Base-by-base conservation (phyloP, 2,888 invertebrate genomes). In the Lottia scabra region DNA sequence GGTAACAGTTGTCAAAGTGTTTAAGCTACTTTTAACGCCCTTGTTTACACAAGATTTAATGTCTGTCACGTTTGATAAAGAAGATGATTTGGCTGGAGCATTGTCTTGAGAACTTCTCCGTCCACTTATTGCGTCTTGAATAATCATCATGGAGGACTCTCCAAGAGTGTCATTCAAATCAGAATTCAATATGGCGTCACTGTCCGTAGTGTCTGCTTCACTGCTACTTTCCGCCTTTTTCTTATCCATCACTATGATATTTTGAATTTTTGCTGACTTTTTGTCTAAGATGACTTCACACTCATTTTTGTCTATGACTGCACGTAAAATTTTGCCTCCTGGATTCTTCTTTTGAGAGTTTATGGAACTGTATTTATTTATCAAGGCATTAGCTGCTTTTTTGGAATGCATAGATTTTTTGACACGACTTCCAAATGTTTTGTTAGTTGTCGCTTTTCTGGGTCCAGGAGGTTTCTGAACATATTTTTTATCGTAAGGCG, bases 401-500 rank as follows among this genome's bases (percentile, higher is more conserved):
- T 56, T 56, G 23, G 56, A 56, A 38, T 38, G 38, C 38, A 38
- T 8, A 1, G 38, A 38, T 56, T 56, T 56, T 19, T 56, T 56
- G 19, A 56, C 15, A 8, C 38, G 38, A 38, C 8, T 38, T 45
- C 65, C 23, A 62, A 19, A 5, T 48, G 27, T 65, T 67, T 74
- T 43, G 66, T 74, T 5, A 46, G 26, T 23, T 66, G 63, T 15
- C 62, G 70, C 12, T 67, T 26, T 64, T 48, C 77, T 80, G 38
- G 75, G 69, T 26, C 70, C 77, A 44, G 74, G 78, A 15, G 79
- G 78, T 62, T 77, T 75, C 68, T 81, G 82, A 1, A 75, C 68
- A 70, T 81, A 78, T 15, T 80, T 78, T 15, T 76, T 76, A 69
- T 84, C 93, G 81, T 94, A 93, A 0, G 91, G 92, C 30, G 93